Evolutionary conservation across 2,888 invertebrate genomes (phyloP).

Genomic region (Iselma pallidipennis): DNA sequence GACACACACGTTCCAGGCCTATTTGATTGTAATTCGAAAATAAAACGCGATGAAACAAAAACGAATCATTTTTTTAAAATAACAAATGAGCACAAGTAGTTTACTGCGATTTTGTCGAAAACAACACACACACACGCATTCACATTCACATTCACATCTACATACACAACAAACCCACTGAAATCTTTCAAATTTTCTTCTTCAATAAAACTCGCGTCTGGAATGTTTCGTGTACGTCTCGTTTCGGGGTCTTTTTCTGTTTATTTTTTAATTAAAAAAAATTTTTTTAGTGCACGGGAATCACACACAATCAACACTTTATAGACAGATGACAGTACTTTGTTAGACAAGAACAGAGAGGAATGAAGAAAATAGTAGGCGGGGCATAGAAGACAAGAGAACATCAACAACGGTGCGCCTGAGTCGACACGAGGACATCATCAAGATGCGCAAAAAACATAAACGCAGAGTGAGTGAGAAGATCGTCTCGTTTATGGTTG

Average conservation of each 20-base stretch:
- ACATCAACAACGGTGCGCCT: constrained; percentile 42
- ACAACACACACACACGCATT: neutral
- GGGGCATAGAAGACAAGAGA: constrained; percentile 40
- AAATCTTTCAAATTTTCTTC: neutral
- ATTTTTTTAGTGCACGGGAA: constrained; percentile 14
- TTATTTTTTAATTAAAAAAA: constrained; percentile 4
- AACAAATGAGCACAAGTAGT: neutral
- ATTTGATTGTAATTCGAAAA: neutral
- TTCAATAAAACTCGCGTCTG: neutral
- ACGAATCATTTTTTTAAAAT: neutral
- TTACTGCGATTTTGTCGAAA: neutral
- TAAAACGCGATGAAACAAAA: neutral
- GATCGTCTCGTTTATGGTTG: too few species aligned
- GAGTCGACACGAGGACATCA: constrained; percentile 45
- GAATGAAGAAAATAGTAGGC: constrained; percentile 43
- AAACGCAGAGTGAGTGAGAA: neutral
- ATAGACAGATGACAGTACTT: constrained; percentile 20
- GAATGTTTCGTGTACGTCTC: constrained; percentile 2
- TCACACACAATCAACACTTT: constrained; percentile 24
- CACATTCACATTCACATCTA: neutral
- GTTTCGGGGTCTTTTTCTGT: neutral
- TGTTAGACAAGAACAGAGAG: constrained; percentile 16
- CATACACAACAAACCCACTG: neutral
- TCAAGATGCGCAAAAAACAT: constrained; percentile 44
- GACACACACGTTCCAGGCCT: neutral